Conservation (phyloP, 2,113 vertebrate species). For the Mormyrus lacerda region DNA sequence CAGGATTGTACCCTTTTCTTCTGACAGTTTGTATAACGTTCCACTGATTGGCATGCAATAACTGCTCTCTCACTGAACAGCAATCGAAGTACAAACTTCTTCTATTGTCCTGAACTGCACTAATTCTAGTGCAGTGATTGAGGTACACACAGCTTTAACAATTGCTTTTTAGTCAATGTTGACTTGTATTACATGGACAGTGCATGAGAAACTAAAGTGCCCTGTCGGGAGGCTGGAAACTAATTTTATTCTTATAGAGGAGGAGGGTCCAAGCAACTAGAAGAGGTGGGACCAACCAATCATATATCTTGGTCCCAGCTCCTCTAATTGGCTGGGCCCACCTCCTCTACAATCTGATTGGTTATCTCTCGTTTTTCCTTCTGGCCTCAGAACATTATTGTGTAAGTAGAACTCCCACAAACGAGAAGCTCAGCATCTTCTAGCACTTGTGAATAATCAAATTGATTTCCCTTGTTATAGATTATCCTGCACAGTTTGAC, state of each 20-base stretch:
- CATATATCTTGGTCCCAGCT: background rate
- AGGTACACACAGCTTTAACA: background rate
- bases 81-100: background rate
- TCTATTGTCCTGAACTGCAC: background rate
- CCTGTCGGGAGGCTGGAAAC: background rate
- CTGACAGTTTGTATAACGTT: background rate
- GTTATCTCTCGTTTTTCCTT: background rate
- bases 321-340: background rate
- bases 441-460: background rate
- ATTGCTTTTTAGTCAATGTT: background rate
- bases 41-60: too few species aligned
- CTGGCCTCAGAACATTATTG: background rate
- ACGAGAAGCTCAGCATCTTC: background rate
- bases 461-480: background rate
- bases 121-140: background rate
- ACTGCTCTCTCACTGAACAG: background rate
- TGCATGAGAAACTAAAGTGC: background rate
- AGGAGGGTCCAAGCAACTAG: background rate
- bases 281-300: background rate
- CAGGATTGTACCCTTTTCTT: background rate
- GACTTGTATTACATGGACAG: background rate
- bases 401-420: background rate
- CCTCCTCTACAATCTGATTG: background rate
- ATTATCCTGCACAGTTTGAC: background rate
- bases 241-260: background rate